A percentile compares a stretch with the other conserved stretches of the same genome.
Conservation (phyloP, 2,888 invertebrate genomes). For the Drosophila anomelani region DNA sequence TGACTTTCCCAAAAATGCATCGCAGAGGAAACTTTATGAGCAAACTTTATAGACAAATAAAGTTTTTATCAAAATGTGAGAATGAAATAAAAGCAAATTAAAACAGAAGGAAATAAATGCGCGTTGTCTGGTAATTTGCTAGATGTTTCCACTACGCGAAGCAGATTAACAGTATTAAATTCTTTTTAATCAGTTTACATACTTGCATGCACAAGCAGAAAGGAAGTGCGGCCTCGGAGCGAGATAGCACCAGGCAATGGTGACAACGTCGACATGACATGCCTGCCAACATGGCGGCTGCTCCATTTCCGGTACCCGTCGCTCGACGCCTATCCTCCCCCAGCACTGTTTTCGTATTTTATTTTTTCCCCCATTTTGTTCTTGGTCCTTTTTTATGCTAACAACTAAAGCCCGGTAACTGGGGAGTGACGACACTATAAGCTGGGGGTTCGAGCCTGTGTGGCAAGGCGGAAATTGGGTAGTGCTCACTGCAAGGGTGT, state of each 20-base stretch:
- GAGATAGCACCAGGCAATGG: slow-evolving; percentile 10
- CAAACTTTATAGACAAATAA: too few relatives aligned
- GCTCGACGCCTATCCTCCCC: slow-evolving; percentile 37
- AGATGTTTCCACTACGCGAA: slow-evolving; percentile 74
- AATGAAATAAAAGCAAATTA: not conserved
- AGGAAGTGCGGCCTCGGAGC: slow-evolving; percentile 48
- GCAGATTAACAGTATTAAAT: slow-evolving; percentile 82
- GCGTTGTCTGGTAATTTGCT: slow-evolving; percentile 28
- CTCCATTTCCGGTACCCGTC: slow-evolving; percentile 66
- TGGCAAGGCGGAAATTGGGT: slow-evolving; percentile 39
- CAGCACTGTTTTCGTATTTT: slow-evolving; percentile 15
- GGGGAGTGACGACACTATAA: slow-evolving; percentile 37
- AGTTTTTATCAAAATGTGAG: not conserved
- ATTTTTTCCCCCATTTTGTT: slow-evolving; percentile 44
- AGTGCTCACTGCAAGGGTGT: slow-evolving; percentile 50
- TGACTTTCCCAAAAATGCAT: not conserved
- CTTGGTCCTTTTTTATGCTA: slow-evolving; percentile 56
- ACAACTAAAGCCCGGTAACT: slow-evolving; percentile 44
- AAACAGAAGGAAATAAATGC: slow-evolving; percentile 12
- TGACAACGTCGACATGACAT: slow-evolving; percentile 48
- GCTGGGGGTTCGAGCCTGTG: not conserved
- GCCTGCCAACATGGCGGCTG: slow-evolving; percentile 73
- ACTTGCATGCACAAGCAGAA: slow-evolving; percentile 73
- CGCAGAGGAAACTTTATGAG: not conserved
- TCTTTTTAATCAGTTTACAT: slow-evolving; percentile 77